Conservation (phyloP, 2,888 invertebrate genomes). For the Brachyopa scutellaris region DNA sequence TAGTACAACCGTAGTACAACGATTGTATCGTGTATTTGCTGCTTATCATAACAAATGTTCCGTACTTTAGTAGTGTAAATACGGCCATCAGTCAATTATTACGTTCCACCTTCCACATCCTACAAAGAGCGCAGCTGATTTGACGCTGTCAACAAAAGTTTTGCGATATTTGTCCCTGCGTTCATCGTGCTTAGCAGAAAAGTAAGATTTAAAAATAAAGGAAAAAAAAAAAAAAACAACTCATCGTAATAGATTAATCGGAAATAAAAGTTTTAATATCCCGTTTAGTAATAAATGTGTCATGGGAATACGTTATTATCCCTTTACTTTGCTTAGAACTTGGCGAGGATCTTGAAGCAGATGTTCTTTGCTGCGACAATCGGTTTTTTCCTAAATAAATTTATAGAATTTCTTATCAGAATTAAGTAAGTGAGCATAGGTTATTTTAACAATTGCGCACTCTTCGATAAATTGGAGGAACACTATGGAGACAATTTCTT, state of each 20-base stretch:
- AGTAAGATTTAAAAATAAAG: no score
- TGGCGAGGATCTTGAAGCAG: constrained; percentile 36
- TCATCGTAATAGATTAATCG: no score
- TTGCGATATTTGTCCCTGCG: constrained; percentile 22
- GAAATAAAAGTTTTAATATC: neutral
- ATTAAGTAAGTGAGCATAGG: neutral
- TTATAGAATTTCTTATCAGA: constrained; percentile 24
- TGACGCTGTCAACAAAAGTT: constrained; percentile 60
- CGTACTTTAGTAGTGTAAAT: neutral
- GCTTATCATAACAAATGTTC: no score
- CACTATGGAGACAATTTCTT: constrained; percentile 38
- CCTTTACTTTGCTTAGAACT: constrained; percentile 4
- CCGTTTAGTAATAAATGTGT: constrained; percentile 11
- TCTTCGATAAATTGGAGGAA: neutral
- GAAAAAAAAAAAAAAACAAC: no score
- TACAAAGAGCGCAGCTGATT: constrained; percentile 39
- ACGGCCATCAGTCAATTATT: neutral
- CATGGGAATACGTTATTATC: constrained; percentile 35
- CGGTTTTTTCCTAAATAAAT: constrained; percentile 20
- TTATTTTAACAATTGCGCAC: neutral
- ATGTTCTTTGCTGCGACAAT: constrained; percentile 39
- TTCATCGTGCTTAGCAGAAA: constrained; percentile 12
- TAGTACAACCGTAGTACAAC: no score
- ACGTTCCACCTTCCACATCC: constrained; percentile 35
- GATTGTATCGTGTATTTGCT: no score